Evolutionary conservation across 1,140 invertebrate species (phyloP), one percentile per base, ranked within the genome.

Genomic region (Lutraria rhynchaena): DNA sequence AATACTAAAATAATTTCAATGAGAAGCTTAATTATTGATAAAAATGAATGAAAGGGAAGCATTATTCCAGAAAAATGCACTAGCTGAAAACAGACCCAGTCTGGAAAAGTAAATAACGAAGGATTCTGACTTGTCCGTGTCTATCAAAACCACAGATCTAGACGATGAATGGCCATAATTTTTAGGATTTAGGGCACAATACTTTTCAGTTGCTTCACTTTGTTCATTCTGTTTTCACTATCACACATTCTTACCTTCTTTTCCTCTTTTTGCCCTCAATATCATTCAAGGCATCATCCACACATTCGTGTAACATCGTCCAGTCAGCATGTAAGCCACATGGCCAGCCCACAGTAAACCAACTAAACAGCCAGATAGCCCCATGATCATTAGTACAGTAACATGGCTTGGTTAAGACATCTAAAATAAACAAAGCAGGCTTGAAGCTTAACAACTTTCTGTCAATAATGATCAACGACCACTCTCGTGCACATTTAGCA

Each of bases 271-370:
- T 41, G 15, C 60, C 70, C 49, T 81, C 78, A 46, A 81, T 31
- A 2, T 81, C 19, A 55, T 81, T 55, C 44, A 81, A 33, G 1
- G 57, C 78, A 7, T 53, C 37, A 37, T 81, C 77, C 19, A 81
- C 46, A 81, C 77, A 81, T 49, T 81, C 77, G 37, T 81, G 77
- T 35, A 81, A 22, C 67, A 71, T 73, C 15, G 77, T 81, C 78
- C 78, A 81, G 57, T 81, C 78, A 22, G 78, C 69, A 81, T 81
- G 78, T 13, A 81, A 65, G 1, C 67, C 78, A 81, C 78, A 81
- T 19, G 78, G 78, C 78, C 78, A 81, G 5, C 78, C 69, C 15
- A 65, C 70, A 5, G 77, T 81, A 60, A 81, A 81, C 78, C 78
- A 81, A 57, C 69, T 73, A 53, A 81, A 81, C 29, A 81, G 46